Percentiles rank a stretch among this genome's conserved stretches.
Evolutionary conservation across 2,797 vertebrate genomes (phyloP).

Genomic region (Gallinago stenura): DNA sequence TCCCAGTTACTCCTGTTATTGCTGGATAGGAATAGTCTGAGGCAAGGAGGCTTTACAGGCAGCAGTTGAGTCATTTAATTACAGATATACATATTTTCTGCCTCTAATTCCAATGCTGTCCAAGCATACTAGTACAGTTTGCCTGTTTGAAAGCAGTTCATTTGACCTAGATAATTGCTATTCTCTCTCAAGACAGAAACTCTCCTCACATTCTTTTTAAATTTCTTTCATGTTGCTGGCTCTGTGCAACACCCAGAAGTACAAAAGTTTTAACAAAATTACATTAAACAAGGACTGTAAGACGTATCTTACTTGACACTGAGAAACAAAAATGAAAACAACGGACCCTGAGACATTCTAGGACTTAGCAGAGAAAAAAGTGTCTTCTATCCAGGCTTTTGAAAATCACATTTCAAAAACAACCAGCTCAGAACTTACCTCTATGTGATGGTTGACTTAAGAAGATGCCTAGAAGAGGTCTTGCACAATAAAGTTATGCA

Average conservation of each 20-base stretch:
- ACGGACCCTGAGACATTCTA: neutral
- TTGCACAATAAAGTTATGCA: neutral
- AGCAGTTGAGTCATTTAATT: neutral
- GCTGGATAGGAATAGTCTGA: neutral
- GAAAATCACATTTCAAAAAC: slow-evolving; percentile 8
- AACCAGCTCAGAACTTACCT: slow-evolving; percentile 54
- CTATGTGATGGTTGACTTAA: neutral
- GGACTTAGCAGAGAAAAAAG: neutral
- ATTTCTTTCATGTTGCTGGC: neutral
- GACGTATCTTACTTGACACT: neutral
- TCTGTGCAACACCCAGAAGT: neutral
- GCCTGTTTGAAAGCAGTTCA: neutral
- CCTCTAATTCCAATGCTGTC: slow-evolving; percentile 1
- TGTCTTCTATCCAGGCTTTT: neutral
- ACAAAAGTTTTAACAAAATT: neutral
- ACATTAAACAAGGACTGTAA: neutral
- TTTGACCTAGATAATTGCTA: slow-evolving; percentile 40
- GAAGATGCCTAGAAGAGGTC: slow-evolving; percentile 26
- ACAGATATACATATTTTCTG: neutral
- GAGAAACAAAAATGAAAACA: neutral
- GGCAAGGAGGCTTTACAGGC: neutral
- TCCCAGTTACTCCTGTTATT: neutral
- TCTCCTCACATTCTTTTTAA: neutral
- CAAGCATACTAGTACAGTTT: neutral
- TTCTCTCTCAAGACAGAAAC: neutral